phyloP scores from a whole-genome alignment of 2,888 invertebrate genomes.

The Amblyteles armatorius region DNA sequence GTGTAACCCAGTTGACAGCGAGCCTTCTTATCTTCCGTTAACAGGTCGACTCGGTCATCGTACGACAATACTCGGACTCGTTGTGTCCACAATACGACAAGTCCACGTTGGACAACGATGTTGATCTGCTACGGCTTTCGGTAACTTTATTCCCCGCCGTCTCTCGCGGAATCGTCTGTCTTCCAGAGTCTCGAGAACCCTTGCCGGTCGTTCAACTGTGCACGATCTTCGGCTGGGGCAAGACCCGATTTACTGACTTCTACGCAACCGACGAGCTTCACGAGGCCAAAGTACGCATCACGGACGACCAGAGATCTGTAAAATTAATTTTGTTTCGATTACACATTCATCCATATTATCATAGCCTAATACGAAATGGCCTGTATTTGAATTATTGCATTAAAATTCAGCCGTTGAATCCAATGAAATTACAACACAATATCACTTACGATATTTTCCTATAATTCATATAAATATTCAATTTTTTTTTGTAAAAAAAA shows the following conservation, averaged over 20 bases:
- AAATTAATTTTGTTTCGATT: too few relatives aligned
- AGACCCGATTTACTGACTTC: constrained; percentile 90
- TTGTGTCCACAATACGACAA: constrained; percentile 91
- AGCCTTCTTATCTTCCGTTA: constrained; percentile 29
- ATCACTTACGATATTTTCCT: not conserved
- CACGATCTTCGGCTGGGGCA: constrained; percentile 97
- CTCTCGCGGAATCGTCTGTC: constrained; percentile 90
- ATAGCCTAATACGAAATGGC: too few relatives aligned
- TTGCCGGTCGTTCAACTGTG: constrained; percentile 90
- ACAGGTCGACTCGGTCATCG: constrained; percentile 88
- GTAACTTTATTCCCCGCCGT: constrained; percentile 78
- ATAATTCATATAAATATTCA: constrained; percentile 26
- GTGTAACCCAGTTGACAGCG: not conserved
- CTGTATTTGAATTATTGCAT: too few relatives aligned
- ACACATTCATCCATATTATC: too few relatives aligned
- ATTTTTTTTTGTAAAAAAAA: not conserved
- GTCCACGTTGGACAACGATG: constrained; percentile 96
- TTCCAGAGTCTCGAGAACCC: constrained; percentile 90
- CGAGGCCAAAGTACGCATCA: constrained; percentile 91
- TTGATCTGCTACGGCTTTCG: constrained; percentile 92
- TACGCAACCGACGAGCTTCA: constrained; percentile 92
- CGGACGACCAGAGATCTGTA: not conserved
- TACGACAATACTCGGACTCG: constrained; percentile 85
- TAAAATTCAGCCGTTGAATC: too few relatives aligned
- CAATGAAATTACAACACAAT: too few relatives aligned